These are phyloP conservation scores for Sialis fuliginosa DNA, from an alignment of 2,888 invertebrate species.

Conservation along the genomic window DNA sequence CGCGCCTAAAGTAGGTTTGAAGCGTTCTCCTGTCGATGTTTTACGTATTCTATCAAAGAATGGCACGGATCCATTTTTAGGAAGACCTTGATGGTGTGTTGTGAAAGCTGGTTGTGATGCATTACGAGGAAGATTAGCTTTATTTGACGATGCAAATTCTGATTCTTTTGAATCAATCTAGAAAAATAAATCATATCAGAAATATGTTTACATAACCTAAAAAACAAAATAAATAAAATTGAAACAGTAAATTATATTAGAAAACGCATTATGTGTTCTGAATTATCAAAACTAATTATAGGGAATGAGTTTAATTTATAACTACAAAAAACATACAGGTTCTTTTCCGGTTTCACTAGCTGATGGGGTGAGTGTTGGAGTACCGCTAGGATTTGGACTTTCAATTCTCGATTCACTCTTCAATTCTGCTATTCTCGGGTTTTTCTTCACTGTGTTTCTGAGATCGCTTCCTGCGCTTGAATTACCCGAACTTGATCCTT, in stretches of 20 bases:
- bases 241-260: too few species aligned
- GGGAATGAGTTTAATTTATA: too few species aligned
- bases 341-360: background rate
- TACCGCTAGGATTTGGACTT: background rate
- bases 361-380: background rate
- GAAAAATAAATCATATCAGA: too few species aligned
- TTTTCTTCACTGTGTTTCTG: conserved; percentile 13
- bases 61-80: conserved; percentile 81
- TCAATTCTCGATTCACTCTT: conserved; percentile 16
- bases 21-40: conserved; percentile 67
- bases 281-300: too few species aligned
- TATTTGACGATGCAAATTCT: conserved; percentile 12
- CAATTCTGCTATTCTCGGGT: conserved; percentile 25
- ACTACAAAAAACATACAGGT: background rate
- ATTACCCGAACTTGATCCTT: conserved; percentile 32
- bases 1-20: conserved; percentile 67
- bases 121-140: conserved; percentile 53
- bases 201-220: too few species aligned
- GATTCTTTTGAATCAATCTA: too few species aligned
- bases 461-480: conserved; percentile 28
- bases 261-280: too few species aligned
- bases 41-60: conserved; percentile 75
- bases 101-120: conserved; percentile 78
- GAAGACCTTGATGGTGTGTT: conserved; percentile 49
- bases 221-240: too few species aligned